Conservation (phyloP, 2,888 invertebrate species). For the Tetheella fluctuosa region DNA sequence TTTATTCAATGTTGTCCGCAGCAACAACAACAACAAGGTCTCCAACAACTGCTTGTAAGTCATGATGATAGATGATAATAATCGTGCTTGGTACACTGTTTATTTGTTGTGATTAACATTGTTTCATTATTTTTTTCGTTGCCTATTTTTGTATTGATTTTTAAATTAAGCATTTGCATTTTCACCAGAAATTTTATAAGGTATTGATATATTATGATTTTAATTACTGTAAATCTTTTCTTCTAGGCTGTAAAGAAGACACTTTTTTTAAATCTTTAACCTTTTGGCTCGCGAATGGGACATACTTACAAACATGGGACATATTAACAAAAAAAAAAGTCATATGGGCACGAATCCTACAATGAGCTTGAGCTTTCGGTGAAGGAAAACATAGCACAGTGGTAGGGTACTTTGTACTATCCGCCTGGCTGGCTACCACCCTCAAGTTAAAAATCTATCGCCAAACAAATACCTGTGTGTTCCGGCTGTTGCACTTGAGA, state of each 20-base stretch:
- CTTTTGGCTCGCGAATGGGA: too few relatives aligned
- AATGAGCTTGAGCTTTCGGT: too few relatives aligned
- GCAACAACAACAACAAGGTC: slow-evolving; percentile 96
- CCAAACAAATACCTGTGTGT: too few relatives aligned
- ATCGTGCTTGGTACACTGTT: slow-evolving; percentile 65
- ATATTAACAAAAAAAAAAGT: too few relatives aligned
- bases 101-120: slow-evolving; percentile 75
- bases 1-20: slow-evolving; percentile 81
- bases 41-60: slow-evolving; percentile 97
- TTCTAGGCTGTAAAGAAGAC: neutral
- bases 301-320: too few relatives aligned
- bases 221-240: neutral
- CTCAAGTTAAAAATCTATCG: too few relatives aligned
- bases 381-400: too few relatives aligned
- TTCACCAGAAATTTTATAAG: slow-evolving; percentile 17
- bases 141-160: slow-evolving; percentile 29
- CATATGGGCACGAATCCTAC: too few relatives aligned
- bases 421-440: too few relatives aligned
- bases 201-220: neutral
- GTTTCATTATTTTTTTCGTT: slow-evolving; percentile 47
- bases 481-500: too few relatives aligned
- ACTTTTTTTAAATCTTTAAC: too few relatives aligned
- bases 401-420: too few relatives aligned
- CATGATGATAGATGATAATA: slow-evolving; percentile 59
- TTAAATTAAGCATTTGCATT: slow-evolving; percentile 41